Evolutionary conservation across 1,140 invertebrate species (phyloP).

Genomic region (Bombus superbus): DNA sequence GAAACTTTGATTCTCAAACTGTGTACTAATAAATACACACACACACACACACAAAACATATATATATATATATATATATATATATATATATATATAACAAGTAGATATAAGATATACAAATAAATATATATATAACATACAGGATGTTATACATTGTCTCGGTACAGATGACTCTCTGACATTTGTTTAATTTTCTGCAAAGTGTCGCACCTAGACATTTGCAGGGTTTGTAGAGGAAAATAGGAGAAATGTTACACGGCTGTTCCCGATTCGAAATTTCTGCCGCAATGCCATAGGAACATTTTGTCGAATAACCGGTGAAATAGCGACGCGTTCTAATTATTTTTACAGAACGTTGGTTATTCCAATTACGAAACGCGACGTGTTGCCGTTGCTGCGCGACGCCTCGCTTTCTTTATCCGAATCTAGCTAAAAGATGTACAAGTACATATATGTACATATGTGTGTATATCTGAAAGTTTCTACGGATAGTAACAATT

Average conservation of each 20-base stretch:
- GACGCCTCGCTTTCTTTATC: neutral
- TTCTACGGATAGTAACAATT: neutral
- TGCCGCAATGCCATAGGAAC: neutral
- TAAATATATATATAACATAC: neutral
- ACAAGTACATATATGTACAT: neutral
- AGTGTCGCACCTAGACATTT: neutral
- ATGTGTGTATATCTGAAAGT: neutral
- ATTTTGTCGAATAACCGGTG: neutral
- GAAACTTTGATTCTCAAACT: neutral
- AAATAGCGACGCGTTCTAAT: conserved; percentile 9
- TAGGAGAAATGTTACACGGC: neutral
- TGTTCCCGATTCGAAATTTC: neutral
- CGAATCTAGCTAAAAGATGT: neutral
- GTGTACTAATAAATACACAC: too few species aligned
- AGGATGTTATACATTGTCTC: neutral
- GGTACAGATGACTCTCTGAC: neutral
- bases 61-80: too few species aligned
- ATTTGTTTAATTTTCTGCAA: neutral
- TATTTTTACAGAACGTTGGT: conserved; percentile 37
- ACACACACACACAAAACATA: too few species aligned
- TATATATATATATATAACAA: too few species aligned
- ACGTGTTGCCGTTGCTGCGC: neutral
- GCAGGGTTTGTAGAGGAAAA: too few species aligned
- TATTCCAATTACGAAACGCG: neutral
- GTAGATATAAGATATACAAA: too few species aligned